phyloP scores from a whole-genome alignment of 2,113 vertebrate genomes.

The Megaceryle maxima region DNA sequence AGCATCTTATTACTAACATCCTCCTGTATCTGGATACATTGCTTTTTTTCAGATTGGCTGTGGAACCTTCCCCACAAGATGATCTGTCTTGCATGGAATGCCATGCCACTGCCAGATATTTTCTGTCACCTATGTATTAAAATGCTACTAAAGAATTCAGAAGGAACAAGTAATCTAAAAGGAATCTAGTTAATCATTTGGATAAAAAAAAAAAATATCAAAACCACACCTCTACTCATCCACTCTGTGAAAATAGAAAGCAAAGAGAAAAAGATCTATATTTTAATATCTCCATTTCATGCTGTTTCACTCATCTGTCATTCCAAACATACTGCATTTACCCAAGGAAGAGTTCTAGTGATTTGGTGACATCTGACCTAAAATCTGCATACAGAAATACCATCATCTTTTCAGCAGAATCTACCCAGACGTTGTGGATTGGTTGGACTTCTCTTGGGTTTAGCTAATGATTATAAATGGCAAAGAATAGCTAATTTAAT shows the following conservation, averaged over 20 bases:
- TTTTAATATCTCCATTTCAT: not conserved
- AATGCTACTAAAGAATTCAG: not conserved
- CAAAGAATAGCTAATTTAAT: slow-evolving; percentile 66
- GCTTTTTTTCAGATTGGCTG: not conserved
- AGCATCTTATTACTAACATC: not conserved
- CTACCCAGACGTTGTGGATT: not conserved
- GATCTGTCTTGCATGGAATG: not conserved
- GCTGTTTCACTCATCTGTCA: not conserved
- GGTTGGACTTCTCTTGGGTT: not conserved
- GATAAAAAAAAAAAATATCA: not conserved
- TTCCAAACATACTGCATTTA: not conserved
- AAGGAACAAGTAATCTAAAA: not conserved
- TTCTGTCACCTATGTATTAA: not conserved
- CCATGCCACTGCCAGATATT: not conserved
- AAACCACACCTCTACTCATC: not conserved
- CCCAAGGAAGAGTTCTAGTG: not conserved
- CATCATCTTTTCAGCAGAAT: not conserved
- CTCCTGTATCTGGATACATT: not conserved
- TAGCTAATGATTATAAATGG: slow-evolving; percentile 70
- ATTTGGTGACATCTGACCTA: not conserved
- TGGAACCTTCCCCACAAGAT: not conserved
- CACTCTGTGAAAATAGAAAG: not conserved
- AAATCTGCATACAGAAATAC: not conserved
- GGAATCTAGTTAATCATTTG: not conserved
- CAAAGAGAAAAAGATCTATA: not conserved